phyloP scores from a whole-genome alignment of 2,113 vertebrate species.

The Triplophysa siluroides region DNA sequence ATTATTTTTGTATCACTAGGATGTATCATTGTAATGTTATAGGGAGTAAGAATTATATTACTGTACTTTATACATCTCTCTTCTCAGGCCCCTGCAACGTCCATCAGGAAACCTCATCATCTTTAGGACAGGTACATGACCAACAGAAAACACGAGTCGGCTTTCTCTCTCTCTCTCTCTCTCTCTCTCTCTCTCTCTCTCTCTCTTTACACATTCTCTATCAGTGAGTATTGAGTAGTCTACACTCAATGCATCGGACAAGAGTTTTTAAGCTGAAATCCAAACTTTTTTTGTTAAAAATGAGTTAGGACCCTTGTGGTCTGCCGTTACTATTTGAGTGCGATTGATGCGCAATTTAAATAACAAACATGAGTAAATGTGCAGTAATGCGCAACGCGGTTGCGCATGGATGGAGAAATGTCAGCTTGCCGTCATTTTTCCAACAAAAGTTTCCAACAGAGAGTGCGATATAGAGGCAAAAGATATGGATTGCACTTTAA shows the following conservation, averaged over 20 bases:
- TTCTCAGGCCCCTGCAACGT: conserved; percentile 8
- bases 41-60: conserved; percentile 44
- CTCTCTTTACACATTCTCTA: neutral
- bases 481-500: too few species aligned
- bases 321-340: too few species aligned
- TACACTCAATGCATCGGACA: neutral
- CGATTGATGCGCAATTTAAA: too few species aligned
- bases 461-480: too few species aligned
- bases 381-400: too few species aligned
- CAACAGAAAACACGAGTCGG: neutral
- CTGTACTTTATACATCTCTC: conserved; percentile 11
- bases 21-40: conserved; percentile 47
- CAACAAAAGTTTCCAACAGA: too few species aligned
- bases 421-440: too few species aligned
- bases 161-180: neutral
- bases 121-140: neutral
- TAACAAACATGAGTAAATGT: too few species aligned
- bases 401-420: too few species aligned
- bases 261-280: neutral
- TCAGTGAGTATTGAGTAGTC: neutral
- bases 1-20: conserved; percentile 29
- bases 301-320: too few species aligned
- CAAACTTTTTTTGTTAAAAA: too few species aligned
- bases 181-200: neutral
- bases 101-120: conserved; percentile 24